Conservation (phyloP, 2,113 vertebrate species). For the Melanostigma gelatinosum region DNA sequence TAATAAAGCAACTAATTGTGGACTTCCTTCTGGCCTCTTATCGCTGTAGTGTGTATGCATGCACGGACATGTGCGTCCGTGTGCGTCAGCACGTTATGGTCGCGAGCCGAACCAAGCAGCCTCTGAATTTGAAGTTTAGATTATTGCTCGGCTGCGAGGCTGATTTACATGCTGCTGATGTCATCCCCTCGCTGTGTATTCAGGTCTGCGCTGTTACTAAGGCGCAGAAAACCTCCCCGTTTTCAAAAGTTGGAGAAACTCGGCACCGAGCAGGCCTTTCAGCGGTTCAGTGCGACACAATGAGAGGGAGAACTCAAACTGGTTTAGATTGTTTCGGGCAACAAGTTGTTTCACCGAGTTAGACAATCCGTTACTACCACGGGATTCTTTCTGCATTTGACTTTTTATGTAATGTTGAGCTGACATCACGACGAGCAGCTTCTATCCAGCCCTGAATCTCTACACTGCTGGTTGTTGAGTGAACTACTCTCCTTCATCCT, state of each 20-base stretch:
- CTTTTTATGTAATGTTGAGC: not conserved
- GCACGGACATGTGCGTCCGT: conserved; percentile 2
- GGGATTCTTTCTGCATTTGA: not conserved
- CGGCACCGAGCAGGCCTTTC: conserved; percentile 27
- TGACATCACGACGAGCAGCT: not conserved
- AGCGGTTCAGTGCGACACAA: conserved; percentile 20
- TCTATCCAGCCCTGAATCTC: not conserved
- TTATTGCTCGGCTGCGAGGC: conserved; percentile 20
- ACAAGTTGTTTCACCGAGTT: not conserved
- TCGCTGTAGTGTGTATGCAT: conserved; percentile 18
- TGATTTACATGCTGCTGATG: conserved; percentile 71
- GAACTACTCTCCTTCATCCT: conserved; percentile 48
- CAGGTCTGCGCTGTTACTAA: conserved; percentile 9
- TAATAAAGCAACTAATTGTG: conserved; percentile 28
- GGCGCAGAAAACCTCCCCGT: conserved; percentile 42
- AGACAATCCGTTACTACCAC: not conserved
- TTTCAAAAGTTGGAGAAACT: conserved; percentile 29
- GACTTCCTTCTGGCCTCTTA: conserved; percentile 31
- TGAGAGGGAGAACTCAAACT: conserved; percentile 7
- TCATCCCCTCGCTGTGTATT: conserved; percentile 56
- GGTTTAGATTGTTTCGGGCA: not conserved
- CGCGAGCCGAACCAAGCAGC: conserved; percentile 19
- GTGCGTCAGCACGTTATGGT: conserved; percentile 27
- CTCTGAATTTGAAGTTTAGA: conserved; percentile 54
- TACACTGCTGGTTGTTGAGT: conserved; percentile 39